A percentile compares a stretch with the other conserved stretches of the same genome.
These are phyloP conservation scores for Metopolophium dirhodum DNA, from an alignment of 1,140 invertebrate species.

Conservation along the genomic window DNA sequence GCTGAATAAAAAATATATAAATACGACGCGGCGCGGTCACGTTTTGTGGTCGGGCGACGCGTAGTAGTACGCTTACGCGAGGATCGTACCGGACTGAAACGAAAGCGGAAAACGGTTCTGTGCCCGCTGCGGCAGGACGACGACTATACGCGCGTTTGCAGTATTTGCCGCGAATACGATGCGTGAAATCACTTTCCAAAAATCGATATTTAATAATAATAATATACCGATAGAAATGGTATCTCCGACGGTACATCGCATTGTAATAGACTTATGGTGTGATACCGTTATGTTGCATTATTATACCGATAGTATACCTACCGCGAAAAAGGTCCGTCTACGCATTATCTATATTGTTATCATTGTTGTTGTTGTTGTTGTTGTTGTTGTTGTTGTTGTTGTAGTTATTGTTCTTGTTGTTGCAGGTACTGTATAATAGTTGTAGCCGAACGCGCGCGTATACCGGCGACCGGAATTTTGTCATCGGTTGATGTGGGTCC, in stretches of 20 bases:
- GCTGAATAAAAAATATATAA: background rate
- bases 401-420: background rate
- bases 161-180: background rate
- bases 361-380: background rate
- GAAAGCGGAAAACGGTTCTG: background rate
- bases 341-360: too few species aligned
- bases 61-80: background rate
- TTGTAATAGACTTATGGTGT: background rate
- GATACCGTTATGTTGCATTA: background rate
- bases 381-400: background rate
- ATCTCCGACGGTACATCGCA: too few species aligned
- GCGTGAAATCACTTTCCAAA: constrained; percentile 37
- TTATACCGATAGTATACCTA: background rate
- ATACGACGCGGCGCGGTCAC: background rate
- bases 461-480: background rate
- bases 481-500: constrained; percentile 16
- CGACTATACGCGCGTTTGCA: background rate
- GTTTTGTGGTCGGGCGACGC: background rate
- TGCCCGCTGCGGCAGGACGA: background rate
- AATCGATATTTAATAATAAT: background rate
- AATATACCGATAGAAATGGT: too few species aligned
- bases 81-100: background rate
- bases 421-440: background rate
- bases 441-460: background rate
- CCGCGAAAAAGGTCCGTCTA: background rate